Evolutionary conservation across 2,797 vertebrate genomes (phyloP), one percentile per base, ranked within the genome.

Genomic region (Natrix natrix): DNA sequence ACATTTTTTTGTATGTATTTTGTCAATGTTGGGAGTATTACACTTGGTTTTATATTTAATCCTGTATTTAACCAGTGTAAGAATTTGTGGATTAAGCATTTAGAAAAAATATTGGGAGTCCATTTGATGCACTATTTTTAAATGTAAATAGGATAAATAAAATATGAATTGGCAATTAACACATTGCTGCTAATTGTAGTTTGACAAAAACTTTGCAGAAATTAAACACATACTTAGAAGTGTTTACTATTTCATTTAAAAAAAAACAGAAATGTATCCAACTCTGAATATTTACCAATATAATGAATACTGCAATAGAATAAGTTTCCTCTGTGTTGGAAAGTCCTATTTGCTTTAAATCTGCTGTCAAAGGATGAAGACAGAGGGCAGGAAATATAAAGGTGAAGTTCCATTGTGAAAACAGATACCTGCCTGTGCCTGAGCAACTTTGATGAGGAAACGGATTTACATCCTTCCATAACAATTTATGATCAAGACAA

Each of bases 141-240:
- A n/a, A 88, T 89, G 94, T 94, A 95, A 95, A 83, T 12, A 24
- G 37, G 43, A 83, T 43, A 83, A 83, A 96, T 94, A 95, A 95
- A 95, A 87, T 92, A 91, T 93, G 90, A 94, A 92, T 87, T 87
- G 4, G 14, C 92, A 66, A 95, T 96, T 96, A 94, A 96, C 96
- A 20, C n/a, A n/a, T 10, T 66, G 57, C 37, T 43, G n/a, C 55
- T 28, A 88, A 11, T 24, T n/a, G 16, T 78, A 52, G 54, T 32
- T 13, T 20, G 37, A 89, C 56, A 87, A 87, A 83, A 90, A 69
- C 28, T 54, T 69, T 52, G 59, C 26, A 61, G n/a, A 74, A 57
- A 7, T 16, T 55, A 86, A 88, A 26, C 11, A 60, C 17, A 56
- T n/a, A 90, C 83, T 54, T 48, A 16, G 2, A 20, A 89, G n/a